Evolutionary conservation across 1,140 invertebrate genomes (phyloP).

Genomic region (Nephotettix cincticeps): DNA sequence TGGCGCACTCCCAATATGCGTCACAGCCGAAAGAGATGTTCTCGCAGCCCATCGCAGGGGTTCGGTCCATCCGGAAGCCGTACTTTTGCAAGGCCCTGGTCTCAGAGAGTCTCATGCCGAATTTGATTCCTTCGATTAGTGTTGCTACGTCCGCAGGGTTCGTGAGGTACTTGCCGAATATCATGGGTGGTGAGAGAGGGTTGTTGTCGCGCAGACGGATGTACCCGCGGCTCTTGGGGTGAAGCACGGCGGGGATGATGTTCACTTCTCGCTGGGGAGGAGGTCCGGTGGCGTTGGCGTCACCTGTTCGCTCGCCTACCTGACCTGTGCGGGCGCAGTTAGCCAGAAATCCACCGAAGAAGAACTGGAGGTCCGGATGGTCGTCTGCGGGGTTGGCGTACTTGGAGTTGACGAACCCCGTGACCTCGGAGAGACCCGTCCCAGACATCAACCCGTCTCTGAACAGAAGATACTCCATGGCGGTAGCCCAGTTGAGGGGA

Average conservation of each 20-base stretch:
- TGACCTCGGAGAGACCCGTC: constrained; percentile 79
- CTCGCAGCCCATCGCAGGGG: constrained; percentile 69
- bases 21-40: constrained; percentile 70
- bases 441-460: constrained; percentile 82
- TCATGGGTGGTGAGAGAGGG: constrained; percentile 75
- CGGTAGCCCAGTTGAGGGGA: constrained; percentile 82
- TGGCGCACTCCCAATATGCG: constrained; percentile 78
- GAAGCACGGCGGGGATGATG: constrained; percentile 67
- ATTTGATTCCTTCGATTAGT: constrained; percentile 73
- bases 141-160: constrained; percentile 71
- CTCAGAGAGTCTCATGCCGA: constrained; percentile 65
- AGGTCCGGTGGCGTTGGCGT: constrained; percentile 45
- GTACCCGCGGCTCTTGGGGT: constrained; percentile 80
- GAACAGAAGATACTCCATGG: constrained; percentile 82
- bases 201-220: constrained; percentile 70
- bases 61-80: constrained; percentile 69
- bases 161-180: constrained; percentile 81
- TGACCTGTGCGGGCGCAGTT: constrained; percentile 82
- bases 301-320: constrained; percentile 64
- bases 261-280: constrained; percentile 52
- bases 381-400: constrained; percentile 72
- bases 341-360: constrained; percentile 80
- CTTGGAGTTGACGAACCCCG: constrained; percentile 78
- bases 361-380: constrained; percentile 81
- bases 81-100: constrained; percentile 65